phyloP scores from a whole-genome alignment of 2,888 invertebrate species.

The Lydus trimaculatus region DNA sequence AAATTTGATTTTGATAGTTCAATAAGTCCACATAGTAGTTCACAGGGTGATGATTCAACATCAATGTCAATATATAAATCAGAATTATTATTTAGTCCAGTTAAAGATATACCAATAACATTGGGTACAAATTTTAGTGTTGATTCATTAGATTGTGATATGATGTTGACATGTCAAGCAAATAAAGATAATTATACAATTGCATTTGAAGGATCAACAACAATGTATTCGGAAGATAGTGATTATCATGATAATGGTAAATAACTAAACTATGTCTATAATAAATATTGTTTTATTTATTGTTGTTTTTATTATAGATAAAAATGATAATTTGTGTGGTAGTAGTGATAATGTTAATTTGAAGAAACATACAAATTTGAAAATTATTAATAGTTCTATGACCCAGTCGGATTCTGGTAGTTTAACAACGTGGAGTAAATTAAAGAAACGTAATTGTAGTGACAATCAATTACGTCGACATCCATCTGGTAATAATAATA shows the following conservation, averaged over 20 bases:
- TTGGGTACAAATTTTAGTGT: constrained; percentile 84
- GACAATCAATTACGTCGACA: constrained; percentile 73
- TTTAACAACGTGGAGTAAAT: constrained; percentile 88
- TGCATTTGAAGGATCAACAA: constrained; percentile 89
- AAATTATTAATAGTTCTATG: constrained; percentile 74
- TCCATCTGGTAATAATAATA: constrained; percentile 72
- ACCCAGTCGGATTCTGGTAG: constrained; percentile 84
- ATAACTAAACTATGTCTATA: neutral
- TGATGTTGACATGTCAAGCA: constrained; percentile 89
- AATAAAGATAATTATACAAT: constrained; percentile 96
- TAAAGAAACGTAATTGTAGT: constrained; percentile 73
- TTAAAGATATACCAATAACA: constrained; percentile 78
- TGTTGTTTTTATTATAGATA: constrained; percentile 43
- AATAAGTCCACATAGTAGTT: constrained; percentile 77
- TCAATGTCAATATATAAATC: constrained; percentile 93
- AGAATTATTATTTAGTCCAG: constrained; percentile 88
- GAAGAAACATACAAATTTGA: constrained; percentile 43
- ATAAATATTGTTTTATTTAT: neutral
- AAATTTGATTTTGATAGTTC: constrained; percentile 81
- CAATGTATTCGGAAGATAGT: constrained; percentile 85
- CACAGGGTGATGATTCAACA: constrained; percentile 79
- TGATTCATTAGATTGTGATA: constrained; percentile 90
- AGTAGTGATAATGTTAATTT: constrained; percentile 47
- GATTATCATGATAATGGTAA: constrained; percentile 67
- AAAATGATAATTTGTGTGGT: constrained; percentile 45